These are phyloP conservation scores for Plagodis pulveraria DNA, from an alignment of 2,888 invertebrate genomes.

Conservation along the genomic window DNA sequence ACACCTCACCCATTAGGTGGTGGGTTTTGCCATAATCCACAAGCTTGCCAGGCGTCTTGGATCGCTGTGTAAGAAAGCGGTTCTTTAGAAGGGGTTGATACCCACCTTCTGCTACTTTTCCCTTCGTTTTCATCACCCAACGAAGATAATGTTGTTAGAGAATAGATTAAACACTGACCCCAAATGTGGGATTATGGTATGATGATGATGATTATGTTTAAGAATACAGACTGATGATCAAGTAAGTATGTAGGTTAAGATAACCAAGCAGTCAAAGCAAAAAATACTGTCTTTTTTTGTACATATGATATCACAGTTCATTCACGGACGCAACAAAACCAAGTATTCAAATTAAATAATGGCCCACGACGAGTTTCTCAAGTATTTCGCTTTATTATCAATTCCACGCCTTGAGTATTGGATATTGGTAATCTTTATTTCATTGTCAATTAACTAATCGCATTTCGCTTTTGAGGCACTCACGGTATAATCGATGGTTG, in stretches of 20 bases:
- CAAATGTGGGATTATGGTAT: too few species aligned
- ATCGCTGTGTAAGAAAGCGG: too few species aligned
- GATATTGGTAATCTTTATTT: slow-evolving; percentile 49
- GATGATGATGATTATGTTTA: too few species aligned
- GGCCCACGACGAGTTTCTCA: slow-evolving; percentile 59
- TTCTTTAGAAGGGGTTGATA: too few species aligned
- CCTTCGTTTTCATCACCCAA: too few species aligned
- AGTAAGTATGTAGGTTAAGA: neutral
- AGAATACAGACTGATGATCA: too few species aligned
- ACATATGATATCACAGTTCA: slow-evolving; percentile 39
- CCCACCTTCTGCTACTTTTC: too few species aligned
- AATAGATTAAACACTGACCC: too few species aligned
- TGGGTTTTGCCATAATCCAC: too few species aligned
- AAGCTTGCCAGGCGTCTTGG: too few species aligned
- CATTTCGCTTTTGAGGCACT: slow-evolving; percentile 41
- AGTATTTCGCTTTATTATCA: slow-evolving; percentile 59
- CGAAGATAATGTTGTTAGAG: too few species aligned
- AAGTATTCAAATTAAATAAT: slow-evolving; percentile 47
- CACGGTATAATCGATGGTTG: slow-evolving; percentile 43
- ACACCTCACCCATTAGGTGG: too few species aligned
- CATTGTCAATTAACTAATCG: slow-evolving; percentile 50
- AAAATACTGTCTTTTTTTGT: slow-evolving; percentile 14
- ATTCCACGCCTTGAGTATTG: slow-evolving; percentile 59
- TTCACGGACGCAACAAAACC: slow-evolving; percentile 42
- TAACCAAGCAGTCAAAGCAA: neutral